Conservation (phyloP, 2,113 vertebrate species). For the Sebastes fasciatus region DNA sequence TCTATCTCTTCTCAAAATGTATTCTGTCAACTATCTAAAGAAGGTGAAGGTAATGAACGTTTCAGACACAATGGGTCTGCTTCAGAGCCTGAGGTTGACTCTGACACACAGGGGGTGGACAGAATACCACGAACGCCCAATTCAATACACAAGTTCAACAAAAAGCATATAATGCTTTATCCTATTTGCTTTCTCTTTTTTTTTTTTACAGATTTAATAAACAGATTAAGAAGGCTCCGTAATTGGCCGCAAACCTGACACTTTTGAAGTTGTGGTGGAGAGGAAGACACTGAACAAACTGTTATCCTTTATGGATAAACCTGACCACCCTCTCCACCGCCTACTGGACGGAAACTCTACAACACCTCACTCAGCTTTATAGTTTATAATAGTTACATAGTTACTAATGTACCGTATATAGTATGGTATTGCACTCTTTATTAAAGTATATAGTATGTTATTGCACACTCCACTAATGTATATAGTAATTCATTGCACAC, state of each 20-base stretch:
- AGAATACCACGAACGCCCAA: not conserved
- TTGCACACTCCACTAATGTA: no score
- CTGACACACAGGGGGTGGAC: not conserved
- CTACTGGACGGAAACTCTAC: not conserved
- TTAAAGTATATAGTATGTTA: no score
- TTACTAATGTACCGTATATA: no score
- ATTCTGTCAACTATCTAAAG: not conserved
- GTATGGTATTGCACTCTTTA: no score
- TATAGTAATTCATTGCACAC: no score
- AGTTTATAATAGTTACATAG: no score
- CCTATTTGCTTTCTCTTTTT: not conserved
- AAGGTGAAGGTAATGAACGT: not conserved
- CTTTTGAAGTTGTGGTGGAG: not conserved
- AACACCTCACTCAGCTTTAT: no score
- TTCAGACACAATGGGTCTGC: not conserved
- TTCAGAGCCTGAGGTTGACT: not conserved
- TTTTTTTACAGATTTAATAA: not conserved
- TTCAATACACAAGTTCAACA: not conserved
- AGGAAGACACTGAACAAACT: slow-evolving; percentile 13
- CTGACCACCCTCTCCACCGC: not conserved
- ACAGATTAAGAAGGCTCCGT: not conserved
- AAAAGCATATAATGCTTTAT: not conserved
- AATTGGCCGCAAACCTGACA: not conserved
- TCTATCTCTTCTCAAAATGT: not conserved
- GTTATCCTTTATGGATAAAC: not conserved